Conservation (phyloP, 2,888 invertebrate genomes). For the Eutolmus rufibarbis region DNA sequence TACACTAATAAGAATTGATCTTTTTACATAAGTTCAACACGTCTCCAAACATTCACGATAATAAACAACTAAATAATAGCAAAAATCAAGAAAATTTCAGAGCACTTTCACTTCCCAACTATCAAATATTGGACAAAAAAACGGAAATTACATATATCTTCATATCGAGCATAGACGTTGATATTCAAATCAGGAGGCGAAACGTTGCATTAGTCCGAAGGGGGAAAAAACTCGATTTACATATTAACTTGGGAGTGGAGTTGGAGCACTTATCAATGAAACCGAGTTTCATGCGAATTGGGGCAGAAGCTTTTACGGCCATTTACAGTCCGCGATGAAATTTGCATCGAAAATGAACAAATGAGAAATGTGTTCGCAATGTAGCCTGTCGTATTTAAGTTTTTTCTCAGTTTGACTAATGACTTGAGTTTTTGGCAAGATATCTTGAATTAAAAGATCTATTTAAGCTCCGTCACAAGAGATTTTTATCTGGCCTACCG, state of each 20-base stretch:
- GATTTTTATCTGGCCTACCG: neutral
- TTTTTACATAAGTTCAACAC: neutral
- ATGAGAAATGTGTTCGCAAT: neutral
- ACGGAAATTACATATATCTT: neutral
- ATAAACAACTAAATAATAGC: neutral
- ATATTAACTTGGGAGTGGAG: neutral
- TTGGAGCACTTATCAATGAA: neutral
- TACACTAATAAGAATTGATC: too few species aligned
- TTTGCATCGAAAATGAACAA: neutral
- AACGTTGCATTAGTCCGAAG: neutral
- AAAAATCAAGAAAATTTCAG: neutral
- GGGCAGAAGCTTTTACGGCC: constrained; percentile 12
- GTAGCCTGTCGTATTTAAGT: neutral
- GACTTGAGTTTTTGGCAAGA: neutral
- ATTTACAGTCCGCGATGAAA: neutral
- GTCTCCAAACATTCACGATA: neutral
- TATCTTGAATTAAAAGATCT: neutral
- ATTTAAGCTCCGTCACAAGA: neutral
- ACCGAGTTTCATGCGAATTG: neutral
- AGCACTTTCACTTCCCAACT: neutral
- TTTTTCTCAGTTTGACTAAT: neutral
- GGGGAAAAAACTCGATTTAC: neutral
- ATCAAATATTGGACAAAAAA: neutral
- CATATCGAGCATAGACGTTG: neutral
- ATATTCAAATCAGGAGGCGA: neutral